phyloP scores from a whole-genome alignment of 2,888 invertebrate genomes.

The Polyommatus icarus region DNA sequence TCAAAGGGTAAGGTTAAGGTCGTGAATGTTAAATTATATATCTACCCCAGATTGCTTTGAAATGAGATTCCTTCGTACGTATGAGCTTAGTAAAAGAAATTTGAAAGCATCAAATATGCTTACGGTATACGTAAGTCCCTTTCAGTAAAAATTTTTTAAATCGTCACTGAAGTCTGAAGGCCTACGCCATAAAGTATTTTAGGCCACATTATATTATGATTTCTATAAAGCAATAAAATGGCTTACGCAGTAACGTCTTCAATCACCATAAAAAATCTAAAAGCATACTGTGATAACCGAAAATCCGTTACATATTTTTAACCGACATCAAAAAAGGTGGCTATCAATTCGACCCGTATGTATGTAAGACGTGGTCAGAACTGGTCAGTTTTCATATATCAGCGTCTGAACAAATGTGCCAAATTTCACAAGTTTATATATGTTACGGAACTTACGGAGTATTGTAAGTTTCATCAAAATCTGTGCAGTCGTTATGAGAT shows the following conservation, averaged over 20 bases:
- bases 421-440: too few relatives aligned
- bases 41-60: not conserved
- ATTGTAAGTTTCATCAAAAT: too few relatives aligned
- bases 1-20: slow-evolving; percentile 15
- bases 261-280: slow-evolving; percentile 52
- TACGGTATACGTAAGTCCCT: not conserved
- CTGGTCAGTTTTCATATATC: too few relatives aligned
- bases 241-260: slow-evolving; percentile 46
- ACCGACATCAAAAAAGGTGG: too few relatives aligned
- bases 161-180: not conserved
- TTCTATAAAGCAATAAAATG: slow-evolving; percentile 60
- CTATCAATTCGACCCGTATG: too few relatives aligned
- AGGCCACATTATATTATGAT: slow-evolving; percentile 55
- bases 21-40: not conserved
- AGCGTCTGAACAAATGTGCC: too few relatives aligned
- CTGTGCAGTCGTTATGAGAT: too few relatives aligned
- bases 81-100: not conserved
- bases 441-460: too few relatives aligned
- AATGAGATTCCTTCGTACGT: not conserved
- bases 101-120: not conserved
- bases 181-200: not conserved
- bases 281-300: slow-evolving; percentile 7
- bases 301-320: not conserved
- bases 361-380: too few relatives aligned
- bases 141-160: not conserved